A percentile compares a stretch with the other conserved stretches of the same genome.
Evolutionary conservation across 2,113 vertebrate genomes (phyloP).

Genomic region (Phainopepla nitens): DNA sequence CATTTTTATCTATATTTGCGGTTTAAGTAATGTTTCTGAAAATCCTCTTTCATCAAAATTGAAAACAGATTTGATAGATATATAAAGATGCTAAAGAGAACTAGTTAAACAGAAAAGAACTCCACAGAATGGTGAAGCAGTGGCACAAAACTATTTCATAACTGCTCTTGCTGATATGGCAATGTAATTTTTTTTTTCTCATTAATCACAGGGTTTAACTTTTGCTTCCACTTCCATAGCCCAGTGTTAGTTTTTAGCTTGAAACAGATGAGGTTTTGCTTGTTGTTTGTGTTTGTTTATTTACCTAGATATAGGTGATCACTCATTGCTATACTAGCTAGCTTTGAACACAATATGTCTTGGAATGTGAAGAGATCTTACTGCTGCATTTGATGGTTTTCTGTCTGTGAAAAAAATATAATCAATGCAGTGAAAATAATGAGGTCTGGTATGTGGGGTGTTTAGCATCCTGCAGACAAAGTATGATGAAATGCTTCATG

Average conservation of each 20-base stretch:
- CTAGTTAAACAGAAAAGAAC: not conserved
- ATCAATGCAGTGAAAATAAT: not conserved
- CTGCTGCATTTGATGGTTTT: not conserved
- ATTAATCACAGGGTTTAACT: not conserved
- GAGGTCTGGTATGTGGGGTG: not conserved
- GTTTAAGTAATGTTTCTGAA: not conserved
- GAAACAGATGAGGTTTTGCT: not conserved
- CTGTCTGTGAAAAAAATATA: not conserved
- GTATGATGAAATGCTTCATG: not conserved
- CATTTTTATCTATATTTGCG: not conserved
- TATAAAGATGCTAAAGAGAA: not conserved
- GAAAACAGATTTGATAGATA: not conserved
- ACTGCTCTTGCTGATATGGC: not conserved
- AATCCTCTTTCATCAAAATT: not conserved
- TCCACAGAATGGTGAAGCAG: not conserved
- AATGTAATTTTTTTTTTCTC: not conserved
- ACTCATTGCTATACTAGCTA: not conserved
- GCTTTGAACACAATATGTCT: not conserved
- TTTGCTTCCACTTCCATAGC: not conserved
- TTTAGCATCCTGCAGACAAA: not conserved
- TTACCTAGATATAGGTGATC: not conserved
- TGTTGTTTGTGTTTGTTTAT: not conserved
- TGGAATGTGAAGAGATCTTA: not conserved
- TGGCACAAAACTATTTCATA: not conserved
- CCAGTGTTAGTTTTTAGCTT: not conserved